Evolutionary conservation across 2,113 vertebrate genomes (phyloP), one percentile per base, ranked within the genome.

Genomic region (Brachypteracias leptosomus): DNA sequence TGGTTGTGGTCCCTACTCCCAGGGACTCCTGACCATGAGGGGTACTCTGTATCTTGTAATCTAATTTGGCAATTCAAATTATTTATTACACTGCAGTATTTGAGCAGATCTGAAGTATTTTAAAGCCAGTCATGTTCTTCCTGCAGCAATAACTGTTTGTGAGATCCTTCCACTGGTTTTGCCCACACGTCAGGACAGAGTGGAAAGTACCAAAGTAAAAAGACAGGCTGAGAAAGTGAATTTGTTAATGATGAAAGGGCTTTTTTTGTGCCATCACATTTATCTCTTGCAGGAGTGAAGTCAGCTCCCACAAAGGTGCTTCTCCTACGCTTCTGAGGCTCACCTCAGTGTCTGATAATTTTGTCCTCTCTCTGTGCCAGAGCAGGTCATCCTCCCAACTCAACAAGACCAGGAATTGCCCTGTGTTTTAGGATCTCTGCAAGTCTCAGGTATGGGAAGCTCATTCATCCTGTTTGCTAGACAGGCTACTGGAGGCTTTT

Each of bases 221-320:
- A 61, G 52, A 68, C 11, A 49, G 40, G 71, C 85, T 29, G 33
- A 52, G 66, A 47, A 89, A 89, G n/a, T 16, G 9, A 74, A 26
- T 61, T 89, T 63, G n/a, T 59, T 78, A 49, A 35, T 20, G 2
- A 58, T 42, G 24, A 62, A 82, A 73, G 49, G 42, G 72, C 63
- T 62, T 80, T 55, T 42, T 67, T 83, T 21, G 57, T 84, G 61
- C 72, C 59, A 67, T 77, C 52, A 47, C 46, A 51, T 88, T 83
- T 59, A 57, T 47, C 79, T 83, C 63, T 71, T 16, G 47, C 38
- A 90, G 71, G 71, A 80, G 29, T 20, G 26, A 90, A 71, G 57
- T 81, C 78, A 55, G 88, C 42, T 93, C 33, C 75, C 76, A 47
- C 12, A 31, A 84, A 84, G 88, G 33, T 68, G 85, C 42, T 93